Percentiles rank a stretch among this genome's conserved stretches.
phyloP scores from a whole-genome alignment of 2,888 invertebrate genomes.

The Helleia helle region DNA sequence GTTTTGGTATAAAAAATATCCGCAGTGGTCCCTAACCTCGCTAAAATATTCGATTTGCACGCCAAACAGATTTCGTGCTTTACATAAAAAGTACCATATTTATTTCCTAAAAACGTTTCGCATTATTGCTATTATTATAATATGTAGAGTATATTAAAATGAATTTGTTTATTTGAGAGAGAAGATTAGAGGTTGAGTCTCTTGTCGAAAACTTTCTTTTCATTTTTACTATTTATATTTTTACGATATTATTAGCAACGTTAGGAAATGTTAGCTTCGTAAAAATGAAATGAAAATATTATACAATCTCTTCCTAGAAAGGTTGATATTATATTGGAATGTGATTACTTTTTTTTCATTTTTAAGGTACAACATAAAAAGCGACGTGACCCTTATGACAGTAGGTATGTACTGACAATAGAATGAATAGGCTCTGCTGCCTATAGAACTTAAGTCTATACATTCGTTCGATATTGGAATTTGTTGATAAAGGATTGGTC shows the following conservation, averaged over 20 bases:
- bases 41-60: constrained; percentile 6
- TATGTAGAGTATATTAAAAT: no score
- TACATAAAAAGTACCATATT: constrained; percentile 1
- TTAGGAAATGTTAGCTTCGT: no score
- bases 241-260: no score
- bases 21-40: neutral
- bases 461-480: constrained; percentile 58
- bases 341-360: no score
- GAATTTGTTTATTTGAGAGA: no score
- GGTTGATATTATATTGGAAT: no score
- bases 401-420: constrained; percentile 14
- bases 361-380: neutral
- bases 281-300: no score
- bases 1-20: constrained; percentile 6
- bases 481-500: constrained; percentile 59
- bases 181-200: no score
- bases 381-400: neutral
- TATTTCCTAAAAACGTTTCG: neutral
- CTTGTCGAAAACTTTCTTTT: no score
- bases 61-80: constrained; percentile 3
- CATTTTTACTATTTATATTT: no score
- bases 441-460: constrained; percentile 42
- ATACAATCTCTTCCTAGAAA: no score
- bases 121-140: constrained; percentile 1
- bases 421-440: constrained; percentile 14